Percentiles rank a stretch among this genome's conserved stretches.
phyloP scores from a whole-genome alignment of 2,888 invertebrate species.

The Aelia acuminata region DNA sequence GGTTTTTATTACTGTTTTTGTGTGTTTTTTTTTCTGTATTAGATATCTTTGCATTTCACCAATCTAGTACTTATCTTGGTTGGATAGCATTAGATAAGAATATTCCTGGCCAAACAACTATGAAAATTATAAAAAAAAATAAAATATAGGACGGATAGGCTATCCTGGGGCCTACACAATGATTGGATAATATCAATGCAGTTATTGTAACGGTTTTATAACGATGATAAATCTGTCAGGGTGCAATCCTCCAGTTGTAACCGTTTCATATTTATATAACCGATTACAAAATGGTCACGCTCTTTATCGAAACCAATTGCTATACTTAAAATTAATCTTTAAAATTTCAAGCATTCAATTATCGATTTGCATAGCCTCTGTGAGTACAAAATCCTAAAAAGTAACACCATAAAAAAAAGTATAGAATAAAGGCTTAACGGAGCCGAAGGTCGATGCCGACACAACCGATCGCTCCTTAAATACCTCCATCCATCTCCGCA shows the following conservation, averaged over 20 bases:
- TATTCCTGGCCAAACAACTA: not conserved
- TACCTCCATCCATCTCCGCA: too few species aligned
- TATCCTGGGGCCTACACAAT: not conserved
- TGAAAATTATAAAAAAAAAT: not conserved
- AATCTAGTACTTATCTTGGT: too few species aligned
- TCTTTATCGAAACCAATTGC: not conserved
- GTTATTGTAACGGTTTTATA: not conserved
- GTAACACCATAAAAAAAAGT: not conserved
- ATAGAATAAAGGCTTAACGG: too few species aligned
- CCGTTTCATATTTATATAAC: conserved; percentile 6
- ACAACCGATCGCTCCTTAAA: too few species aligned
- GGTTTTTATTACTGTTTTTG: too few species aligned
- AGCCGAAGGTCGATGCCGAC: too few species aligned
- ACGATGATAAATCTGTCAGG: not conserved
- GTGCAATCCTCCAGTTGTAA: not conserved
- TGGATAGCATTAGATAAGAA: too few species aligned
- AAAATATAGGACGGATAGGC: not conserved
- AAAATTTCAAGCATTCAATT: conserved; percentile 7
- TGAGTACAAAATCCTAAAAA: not conserved
- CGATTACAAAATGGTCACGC: conserved; percentile 1
- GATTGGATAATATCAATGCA: not conserved
- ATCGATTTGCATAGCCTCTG: not conserved
- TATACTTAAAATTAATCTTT: not conserved
- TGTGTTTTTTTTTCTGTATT: too few species aligned
- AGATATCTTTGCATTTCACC: too few species aligned